Evolutionary conservation across 2,888 invertebrate genomes (phyloP).

Genomic region (Chrysolina americana): DNA sequence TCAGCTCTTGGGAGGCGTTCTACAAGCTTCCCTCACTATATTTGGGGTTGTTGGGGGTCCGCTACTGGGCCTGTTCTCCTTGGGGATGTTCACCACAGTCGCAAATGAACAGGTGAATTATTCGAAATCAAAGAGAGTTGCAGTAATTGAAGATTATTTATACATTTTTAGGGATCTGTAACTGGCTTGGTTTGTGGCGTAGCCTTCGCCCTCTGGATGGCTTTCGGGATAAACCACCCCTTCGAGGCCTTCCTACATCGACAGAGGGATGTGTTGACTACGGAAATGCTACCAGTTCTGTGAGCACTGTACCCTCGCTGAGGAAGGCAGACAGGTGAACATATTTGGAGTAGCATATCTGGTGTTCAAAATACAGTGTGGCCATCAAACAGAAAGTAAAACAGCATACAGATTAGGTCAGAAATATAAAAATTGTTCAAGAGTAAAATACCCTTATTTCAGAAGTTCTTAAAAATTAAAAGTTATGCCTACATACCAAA

Average conservation of each 20-base stretch:
- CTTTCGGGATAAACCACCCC: constrained; percentile 83
- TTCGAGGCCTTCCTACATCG: constrained; percentile 73
- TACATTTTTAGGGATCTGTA: constrained; percentile 76
- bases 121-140: neutral
- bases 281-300: constrained; percentile 25
- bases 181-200: constrained; percentile 78
- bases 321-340: constrained; percentile 42
- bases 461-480: too few species aligned
- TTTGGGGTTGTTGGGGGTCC: constrained; percentile 93
- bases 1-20: constrained; percentile 85
- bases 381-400: too few species aligned
- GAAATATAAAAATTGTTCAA: too few species aligned
- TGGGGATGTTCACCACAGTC: constrained; percentile 86
- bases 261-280: constrained; percentile 72
- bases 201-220: constrained; percentile 84
- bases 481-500: too few species aligned
- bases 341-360: too few species aligned
- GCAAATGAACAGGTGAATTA: constrained; percentile 78
- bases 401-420: too few species aligned
- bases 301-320: neutral
- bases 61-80: constrained; percentile 85
- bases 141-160: neutral
- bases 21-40: constrained; percentile 89
- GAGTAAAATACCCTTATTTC: too few species aligned
- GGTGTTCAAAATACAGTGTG: too few species aligned